Evolutionary conservation across 1,140 invertebrate species (phyloP), one percentile per base, ranked within the genome.

Genomic region (Andrena cerasifolii): DNA sequence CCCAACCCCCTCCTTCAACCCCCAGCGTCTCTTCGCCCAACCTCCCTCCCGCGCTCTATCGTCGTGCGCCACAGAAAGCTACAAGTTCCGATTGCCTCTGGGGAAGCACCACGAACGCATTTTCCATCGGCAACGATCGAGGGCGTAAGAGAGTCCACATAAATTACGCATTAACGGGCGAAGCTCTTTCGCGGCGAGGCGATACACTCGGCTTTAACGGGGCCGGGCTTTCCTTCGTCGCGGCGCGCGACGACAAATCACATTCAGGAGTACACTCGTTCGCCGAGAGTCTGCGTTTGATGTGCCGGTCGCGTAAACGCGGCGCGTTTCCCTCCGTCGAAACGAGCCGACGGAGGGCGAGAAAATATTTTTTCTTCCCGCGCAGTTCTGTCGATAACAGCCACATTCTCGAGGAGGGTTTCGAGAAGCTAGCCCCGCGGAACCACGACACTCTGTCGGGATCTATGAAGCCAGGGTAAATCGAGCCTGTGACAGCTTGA

Each of bases 361-460:
- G 76, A 70, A 66, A 62, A 84, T 72, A 84, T 84, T 83, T 84
- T 84, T 84, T 84, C 61, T 72, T 84, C 65, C 56, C 65, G 28
- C 33, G 71, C 75, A 31, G 66, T 82, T n/a, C 82, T 84, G 82
- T 84, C 82, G 77, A 83, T 83, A 84, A 67, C 82, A 84, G 82
- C 40, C 75, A 47, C 45, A 62, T 70, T 75, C 80, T 75, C 83
- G 58, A 71, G 53, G 40, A 83, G 76, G 68, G 36, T 83, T 68
- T 75, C 51, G 47, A 49, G 45, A 47, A 56, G 73, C 43, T 58
- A 82, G 59, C 51, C 59, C 14, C 24, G 51, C 65, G 24, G 4
- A 40, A 3, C 12, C 14, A 54, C 73, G 49, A 33, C 58, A 68
- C 58, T 40, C 36, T 74, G 73, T 78, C 61, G 62, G 62, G 47